Conservation (phyloP, 2,113 vertebrate species). For the Isichthys henryi region DNA sequence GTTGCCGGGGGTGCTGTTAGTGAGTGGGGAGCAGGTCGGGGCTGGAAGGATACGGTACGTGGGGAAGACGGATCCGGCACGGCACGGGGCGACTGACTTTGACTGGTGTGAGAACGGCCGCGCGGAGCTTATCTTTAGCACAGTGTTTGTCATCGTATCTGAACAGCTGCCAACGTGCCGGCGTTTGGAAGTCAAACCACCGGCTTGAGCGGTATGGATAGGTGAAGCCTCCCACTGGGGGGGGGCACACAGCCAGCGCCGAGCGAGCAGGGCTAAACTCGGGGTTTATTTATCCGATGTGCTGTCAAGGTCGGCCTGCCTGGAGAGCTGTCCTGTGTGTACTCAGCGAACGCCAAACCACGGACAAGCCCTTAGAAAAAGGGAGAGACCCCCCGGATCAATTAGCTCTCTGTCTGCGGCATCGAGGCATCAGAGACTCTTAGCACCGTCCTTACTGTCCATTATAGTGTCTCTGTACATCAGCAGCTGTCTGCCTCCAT, state of each 20-base stretch:
- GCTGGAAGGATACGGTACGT: slow-evolving; percentile 53
- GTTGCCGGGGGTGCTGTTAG: slow-evolving; percentile 49
- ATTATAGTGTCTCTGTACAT: slow-evolving; percentile 87
- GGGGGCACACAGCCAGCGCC: slow-evolving; percentile 64
- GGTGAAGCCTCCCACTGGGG: slow-evolving; percentile 89
- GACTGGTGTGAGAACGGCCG: slow-evolving; percentile 66
- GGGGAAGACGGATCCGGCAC: slow-evolving; percentile 61
- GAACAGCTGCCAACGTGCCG: slow-evolving; percentile 73
- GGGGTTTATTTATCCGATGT: slow-evolving; percentile 99
- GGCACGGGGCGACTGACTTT: slow-evolving; percentile 82
- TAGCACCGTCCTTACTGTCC: slow-evolving; percentile 79
- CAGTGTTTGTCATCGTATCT: slow-evolving; percentile 91
- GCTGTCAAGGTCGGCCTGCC: slow-evolving; percentile 99
- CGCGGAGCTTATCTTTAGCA: slow-evolving; percentile 75
- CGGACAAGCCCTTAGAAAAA: slow-evolving; percentile 84
- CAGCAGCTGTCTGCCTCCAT: slow-evolving; percentile 35
- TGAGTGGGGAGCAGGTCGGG: slow-evolving; percentile 47
- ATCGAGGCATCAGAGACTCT: slow-evolving; percentile 84
- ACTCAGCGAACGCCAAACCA: slow-evolving; percentile 99
- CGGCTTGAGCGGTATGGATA: slow-evolving; percentile 92
- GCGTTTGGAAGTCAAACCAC: slow-evolving; percentile 62
- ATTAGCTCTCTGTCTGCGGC: slow-evolving; percentile 95
- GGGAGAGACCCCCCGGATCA: slow-evolving; percentile 79
- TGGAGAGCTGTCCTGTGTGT: slow-evolving; percentile 91
- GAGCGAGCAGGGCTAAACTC: slow-evolving; percentile 90